Base-by-base conservation (phyloP, 2,797 vertebrate species). In the Pristis pectinata region DNA sequence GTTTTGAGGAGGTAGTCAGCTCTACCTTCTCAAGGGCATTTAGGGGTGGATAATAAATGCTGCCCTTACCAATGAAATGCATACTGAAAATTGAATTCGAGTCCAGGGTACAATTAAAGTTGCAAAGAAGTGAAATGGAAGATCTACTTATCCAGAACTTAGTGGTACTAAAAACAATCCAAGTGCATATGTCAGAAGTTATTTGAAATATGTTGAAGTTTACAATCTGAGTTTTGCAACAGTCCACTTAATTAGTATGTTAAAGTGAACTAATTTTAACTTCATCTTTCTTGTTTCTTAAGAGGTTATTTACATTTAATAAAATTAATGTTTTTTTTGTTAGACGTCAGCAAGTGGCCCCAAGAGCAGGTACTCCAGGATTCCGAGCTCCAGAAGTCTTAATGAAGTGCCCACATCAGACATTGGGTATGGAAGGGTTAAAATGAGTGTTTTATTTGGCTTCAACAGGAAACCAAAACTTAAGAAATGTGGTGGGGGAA, bases 311-410 rank as follows among this genome's bases (percentile, higher is more conserved):
- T 93, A 30, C 67, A 22, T 37, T 17, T 37, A 93, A 74, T 34
- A 76, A 53, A 15, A 34, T 93, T 95, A 61, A 95, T 94, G 13
- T 94, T 76, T 56, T 77, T 34, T 85, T 94, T 93, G 92, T 82
- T 95, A 99, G 99, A 95, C 97, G 97, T 95, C 98, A 98, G 93
- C 99, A 99, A 96, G 97, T 98, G 95, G 99, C 99, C 74, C 98
- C 99, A 76, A 97, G 99, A 95, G 99, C 99, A 94, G 99, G 99
- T 91, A 99, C 99, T 11, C 98, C 99, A 0, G 99, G 99, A 94
- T 99, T 99, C 96, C 98, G 99, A 97, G 99, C 99, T 72, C 99
- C 99, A 74, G 99, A 99, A 95, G 98, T 99, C 94, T 97, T 99
- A 95, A 99, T 98, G 0, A 99, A 99, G 96, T 99, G 98, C 95